These are phyloP conservation scores for Hippocampus kuda DNA, from an alignment of 2,797 vertebrate species.

Conservation along the genomic window DNA sequence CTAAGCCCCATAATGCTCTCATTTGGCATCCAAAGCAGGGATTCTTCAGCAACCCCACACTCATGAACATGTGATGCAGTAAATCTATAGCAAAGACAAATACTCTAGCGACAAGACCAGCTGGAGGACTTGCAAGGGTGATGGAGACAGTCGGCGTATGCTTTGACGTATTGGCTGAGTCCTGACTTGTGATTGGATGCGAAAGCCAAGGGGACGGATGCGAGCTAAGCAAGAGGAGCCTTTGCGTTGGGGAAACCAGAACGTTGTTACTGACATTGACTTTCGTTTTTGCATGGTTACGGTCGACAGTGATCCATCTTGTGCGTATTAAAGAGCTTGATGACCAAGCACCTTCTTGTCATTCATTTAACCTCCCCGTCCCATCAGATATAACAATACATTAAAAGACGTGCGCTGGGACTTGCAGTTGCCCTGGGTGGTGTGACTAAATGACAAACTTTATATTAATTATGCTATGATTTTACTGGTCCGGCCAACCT, in stretches of 20 bases:
- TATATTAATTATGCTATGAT: too few relatives aligned
- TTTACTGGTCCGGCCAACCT: too few relatives aligned
- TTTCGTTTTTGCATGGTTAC: too few relatives aligned
- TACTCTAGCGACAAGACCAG: conserved; percentile 52
- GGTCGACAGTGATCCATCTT: too few relatives aligned
- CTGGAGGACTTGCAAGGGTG: conserved; percentile 59
- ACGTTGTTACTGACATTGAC: too few relatives aligned
- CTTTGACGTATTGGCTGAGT: conserved; percentile 25
- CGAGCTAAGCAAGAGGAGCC: too few relatives aligned
- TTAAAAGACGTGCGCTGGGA: conserved; percentile 13
- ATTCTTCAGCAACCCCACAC: conserved; percentile 43
- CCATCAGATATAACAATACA: neutral
- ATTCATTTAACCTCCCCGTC: too few relatives aligned
- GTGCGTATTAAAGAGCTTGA: too few relatives aligned
- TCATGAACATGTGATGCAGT: conserved; percentile 8
- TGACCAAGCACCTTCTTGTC: too few relatives aligned
- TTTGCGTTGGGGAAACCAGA: too few relatives aligned
- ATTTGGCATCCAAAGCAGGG: conserved; percentile 65
- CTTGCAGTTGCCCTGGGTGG: conserved; percentile 7
- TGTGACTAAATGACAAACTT: neutral
- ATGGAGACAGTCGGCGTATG: conserved; percentile 33
- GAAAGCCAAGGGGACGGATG: too few relatives aligned
- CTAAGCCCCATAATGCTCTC: conserved; percentile 69
- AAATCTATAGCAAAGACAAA: conserved; percentile 26
- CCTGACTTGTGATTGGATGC: too few relatives aligned